Percentiles rank a stretch among this genome's conserved stretches.
phyloP scores from a whole-genome alignment of 2,888 invertebrate species.

The Mylabris sibirica region DNA sequence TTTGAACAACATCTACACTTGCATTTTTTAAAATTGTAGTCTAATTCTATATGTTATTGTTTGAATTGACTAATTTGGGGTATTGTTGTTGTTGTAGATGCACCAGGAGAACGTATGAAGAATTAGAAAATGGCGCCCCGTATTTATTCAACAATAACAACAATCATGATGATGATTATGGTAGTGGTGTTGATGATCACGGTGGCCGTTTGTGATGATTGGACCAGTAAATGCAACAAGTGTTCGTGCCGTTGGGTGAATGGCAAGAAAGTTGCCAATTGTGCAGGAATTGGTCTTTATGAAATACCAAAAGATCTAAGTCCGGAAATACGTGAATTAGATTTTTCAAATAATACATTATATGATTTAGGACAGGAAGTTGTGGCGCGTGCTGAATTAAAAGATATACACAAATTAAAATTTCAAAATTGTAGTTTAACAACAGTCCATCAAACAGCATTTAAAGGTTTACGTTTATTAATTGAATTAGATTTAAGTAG shows the following conservation, averaged over 20 bases:
- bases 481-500: slow-evolving; percentile 84
- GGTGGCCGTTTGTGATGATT: slow-evolving; percentile 65
- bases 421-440: slow-evolving; percentile 78
- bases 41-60: no score
- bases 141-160: slow-evolving; percentile 48
- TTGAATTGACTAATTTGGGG: not conserved
- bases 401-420: slow-evolving; percentile 82
- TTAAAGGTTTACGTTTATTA: slow-evolving; percentile 77
- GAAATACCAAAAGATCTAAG: slow-evolving; percentile 78
- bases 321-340: slow-evolving; percentile 74
- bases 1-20: no score
- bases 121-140: slow-evolving; percentile 35
- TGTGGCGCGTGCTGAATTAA: slow-evolving; percentile 73
- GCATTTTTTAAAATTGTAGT: no score
- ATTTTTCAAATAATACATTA: slow-evolving; percentile 76
- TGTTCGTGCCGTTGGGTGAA: slow-evolving; percentile 88
- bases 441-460: slow-evolving; percentile 76
- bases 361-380: slow-evolving; percentile 71
- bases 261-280: slow-evolving; percentile 85
- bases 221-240: slow-evolving; percentile 64
- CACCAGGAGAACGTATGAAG: slow-evolving; percentile 27
- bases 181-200: slow-evolving; percentile 45
- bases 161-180: slow-evolving; percentile 48
- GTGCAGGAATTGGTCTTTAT: slow-evolving; percentile 66
- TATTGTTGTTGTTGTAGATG: slow-evolving; percentile 41